Conservation (phyloP, 2,888 invertebrate species). For the Andrena bicolor region DNA sequence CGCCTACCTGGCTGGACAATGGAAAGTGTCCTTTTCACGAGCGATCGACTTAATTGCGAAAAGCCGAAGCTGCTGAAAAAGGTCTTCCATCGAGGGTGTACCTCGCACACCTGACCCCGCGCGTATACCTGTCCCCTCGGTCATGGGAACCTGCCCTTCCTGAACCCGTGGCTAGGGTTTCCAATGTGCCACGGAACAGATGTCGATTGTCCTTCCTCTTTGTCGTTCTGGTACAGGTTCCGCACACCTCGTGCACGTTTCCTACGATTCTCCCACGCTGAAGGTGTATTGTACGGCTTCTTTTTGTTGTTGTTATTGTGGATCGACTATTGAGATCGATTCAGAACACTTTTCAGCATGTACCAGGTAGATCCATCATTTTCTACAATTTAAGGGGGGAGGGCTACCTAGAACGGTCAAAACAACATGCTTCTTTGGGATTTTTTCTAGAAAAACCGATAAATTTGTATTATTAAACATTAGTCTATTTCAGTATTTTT, state of each 20-base stretch:
- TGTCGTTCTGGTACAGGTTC: conserved; percentile 43
- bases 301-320: not conserved
- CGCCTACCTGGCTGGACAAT: conserved; percentile 36
- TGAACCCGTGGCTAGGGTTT: conserved; percentile 66
- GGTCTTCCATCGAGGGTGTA: conserved; percentile 5
- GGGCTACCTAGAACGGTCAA: not conserved
- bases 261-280: conserved; percentile 66
- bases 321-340: conserved; percentile 9
- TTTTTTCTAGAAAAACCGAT: no score
- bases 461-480: no score
- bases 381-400: not conserved
- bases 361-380: not conserved
- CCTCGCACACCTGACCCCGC: conserved; percentile 67
- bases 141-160: conserved; percentile 74
- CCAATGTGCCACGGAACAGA: conserved; percentile 68
- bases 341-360: not conserved
- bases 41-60: conserved; percentile 50
- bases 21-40: conserved; percentile 7
- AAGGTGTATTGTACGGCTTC: conserved; percentile 29
- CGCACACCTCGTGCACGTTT: conserved; percentile 39
- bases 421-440: no score
- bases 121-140: conserved; percentile 65
- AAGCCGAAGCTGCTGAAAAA: conserved; percentile 39
- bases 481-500: no score
- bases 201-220: conserved; percentile 76